Evolutionary conservation across 2,797 vertebrate species (phyloP), one percentile per base, ranked within the genome.

Genomic region (Erpetoichthys calabaricus): DNA sequence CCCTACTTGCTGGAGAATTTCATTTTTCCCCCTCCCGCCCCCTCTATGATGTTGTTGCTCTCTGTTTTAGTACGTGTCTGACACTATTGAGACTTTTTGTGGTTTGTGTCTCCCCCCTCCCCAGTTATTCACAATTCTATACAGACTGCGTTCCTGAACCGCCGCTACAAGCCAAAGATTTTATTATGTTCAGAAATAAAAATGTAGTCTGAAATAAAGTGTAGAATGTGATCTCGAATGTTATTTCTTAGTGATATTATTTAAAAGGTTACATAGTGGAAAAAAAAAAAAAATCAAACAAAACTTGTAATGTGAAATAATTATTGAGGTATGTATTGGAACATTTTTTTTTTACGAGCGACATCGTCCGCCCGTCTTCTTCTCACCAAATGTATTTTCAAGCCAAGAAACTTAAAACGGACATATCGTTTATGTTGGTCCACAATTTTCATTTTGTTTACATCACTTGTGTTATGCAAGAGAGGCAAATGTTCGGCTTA

Each of bases 141-240:
- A 67, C 80, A 82, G 76, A 82, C 76, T 75, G 84, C 77, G 81
- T 83, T 75, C 77, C 85, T 80, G 76, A 85, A 75, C 84, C 81
- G 77, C 79, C 84, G 89, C 89, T 90, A 82, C 85, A 98, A 95
- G 89, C 94, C 94, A 98, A 97, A 98, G 94, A 98, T 97, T 97
- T 96, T 91, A 88, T 90, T 89, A 92, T 95, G 91, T 93, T 90
- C 89, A 89, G 85, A 84, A 75, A 82, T 79, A 25, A 25, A 25
- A 25, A 80, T 92, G 90, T 91, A 90, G 91, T 92, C 89, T 93
- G 89, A 91, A 94, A 94, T 93, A 93, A 89, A 89, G 76, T 86
- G 80, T 86, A 79, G 79, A 83, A 75, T 83, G 84, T 83, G 80
- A 78, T 84, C 74, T 77, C 68, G 66, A 78, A 44, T 59, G 44